Evolutionary conservation across 1,140 invertebrate genomes (phyloP), one percentile per base, ranked within the genome.

Genomic region (Marisa cornuarietis): DNA sequence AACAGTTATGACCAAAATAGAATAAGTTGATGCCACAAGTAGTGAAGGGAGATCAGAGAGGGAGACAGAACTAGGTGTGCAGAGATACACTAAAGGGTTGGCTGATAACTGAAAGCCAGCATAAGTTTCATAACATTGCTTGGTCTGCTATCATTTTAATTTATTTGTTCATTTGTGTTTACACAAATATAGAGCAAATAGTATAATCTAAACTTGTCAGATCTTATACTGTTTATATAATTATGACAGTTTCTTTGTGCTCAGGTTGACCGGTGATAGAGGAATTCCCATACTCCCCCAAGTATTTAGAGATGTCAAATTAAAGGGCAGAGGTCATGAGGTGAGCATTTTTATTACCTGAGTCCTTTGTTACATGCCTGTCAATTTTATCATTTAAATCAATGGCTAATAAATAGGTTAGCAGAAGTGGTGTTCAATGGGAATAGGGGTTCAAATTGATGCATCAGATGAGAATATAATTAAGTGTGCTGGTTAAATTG

Each of bases 241-340:
- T n/a, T n/a, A 6, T 42, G 26, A 69, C 68, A 52, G 71, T 24
- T 69, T 26, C 49, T 61, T 72, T 31, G 11, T 75, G 81, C 83
- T 31, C 79, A 92, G 94, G 65, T 90, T 97, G 16, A 94, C 93
- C 77, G 94, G 95, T 8, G 93, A 94, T 6, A 93, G 95, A 87
- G 97, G 97, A 49, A 93, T 98, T 73, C 93, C 94, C 18, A 93
- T 94, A 24, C 92, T 98, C 24, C 94, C 95, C 79, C 93, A 94
- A 9, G 93, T 95, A 87, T 97, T 97, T 85, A 94, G 95, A 86
- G 93, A 95, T 86, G 94, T 97, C 71, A 95, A 96, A 89, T 96
- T 95, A 86, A 93, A 94, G 90, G 97, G 96, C 72, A 94, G 95
- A 92, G 95, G 95, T 2, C 92, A 95, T 90, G 97, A 98, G 86